Evolutionary conservation across 2,797 vertebrate genomes (phyloP), one percentile per base, ranked within the genome.

Genomic region (Rhinogobio ventralis): DNA sequence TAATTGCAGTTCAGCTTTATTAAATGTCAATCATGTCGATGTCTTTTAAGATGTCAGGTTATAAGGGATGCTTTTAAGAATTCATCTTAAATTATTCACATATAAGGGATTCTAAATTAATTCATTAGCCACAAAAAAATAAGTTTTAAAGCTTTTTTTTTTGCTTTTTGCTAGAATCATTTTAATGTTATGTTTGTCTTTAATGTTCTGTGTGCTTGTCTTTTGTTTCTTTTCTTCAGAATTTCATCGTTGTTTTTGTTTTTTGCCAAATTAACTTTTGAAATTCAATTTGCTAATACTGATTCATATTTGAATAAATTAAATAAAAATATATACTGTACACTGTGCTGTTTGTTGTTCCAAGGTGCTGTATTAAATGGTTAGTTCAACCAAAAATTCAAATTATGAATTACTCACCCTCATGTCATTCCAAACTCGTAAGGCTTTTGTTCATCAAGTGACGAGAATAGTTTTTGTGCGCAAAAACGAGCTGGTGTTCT

Each of bases 251-350:
- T 30, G 28, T 23, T 57, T 28, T 80, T 3, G 10, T 68, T 55
- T 71, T 51, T 83, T 76, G 72, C 57, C 23, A 83, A 76, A 83
- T 68, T 5, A 39, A 42, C n/a, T 57, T 75, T 53, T 76, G 3
- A 23, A 55, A 75, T 75, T 14, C 11, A 39, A 8, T 45, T 75
- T 33, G 75, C 55, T 83, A 53, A 67, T 66, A 53, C 17, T 14
- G 33, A 66, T 53, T 64, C 10, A 51, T 53, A 53, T 76, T 39
- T 64, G 17, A 75, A 74, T 82, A 51, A 82, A 66, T 83, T n/a
- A 76, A 55, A 76, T 83, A 8, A 55, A 30, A 75, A 45, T 7
- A n/a, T 36, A 25, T 51, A 25, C 46, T 42, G 49, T 68, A 19
- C 17, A 7, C 25, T 77, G 15, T 51, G 74, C 30, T 76, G 36